Conservation (phyloP, 2,113 vertebrate species). For the Isichthys henryi region DNA sequence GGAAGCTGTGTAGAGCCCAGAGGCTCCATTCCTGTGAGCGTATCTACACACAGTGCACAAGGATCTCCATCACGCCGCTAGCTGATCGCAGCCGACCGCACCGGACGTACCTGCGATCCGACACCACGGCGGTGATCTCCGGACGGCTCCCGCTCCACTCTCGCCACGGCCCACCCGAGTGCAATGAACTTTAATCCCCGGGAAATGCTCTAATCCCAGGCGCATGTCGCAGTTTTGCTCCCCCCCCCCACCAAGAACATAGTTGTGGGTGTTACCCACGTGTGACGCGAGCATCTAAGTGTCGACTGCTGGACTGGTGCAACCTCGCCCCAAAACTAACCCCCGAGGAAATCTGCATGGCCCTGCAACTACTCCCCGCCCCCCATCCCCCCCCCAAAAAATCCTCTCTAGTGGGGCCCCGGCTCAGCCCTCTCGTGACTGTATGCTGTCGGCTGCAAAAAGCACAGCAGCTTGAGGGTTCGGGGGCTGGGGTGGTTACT, state of each 20-base stretch:
- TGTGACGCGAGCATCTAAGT: background rate
- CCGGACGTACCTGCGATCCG: slow-evolving; percentile 46
- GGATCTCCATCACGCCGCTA: background rate
- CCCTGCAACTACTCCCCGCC: background rate
- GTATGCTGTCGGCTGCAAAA: background rate
- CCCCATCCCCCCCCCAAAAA: background rate
- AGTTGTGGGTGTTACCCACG: slow-evolving; percentile 20
- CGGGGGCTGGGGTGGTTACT: background rate
- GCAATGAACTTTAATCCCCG: slow-evolving; percentile 60
- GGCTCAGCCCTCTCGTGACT: background rate
- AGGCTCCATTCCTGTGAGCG: background rate
- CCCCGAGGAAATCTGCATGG: no score
- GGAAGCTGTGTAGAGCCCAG: background rate
- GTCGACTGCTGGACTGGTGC: slow-evolving; percentile 13
- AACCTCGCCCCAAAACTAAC: background rate
- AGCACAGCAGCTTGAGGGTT: background rate
- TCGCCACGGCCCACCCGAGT: slow-evolving; percentile 30
- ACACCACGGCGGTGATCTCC: slow-evolving; percentile 34
- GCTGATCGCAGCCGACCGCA: background rate
- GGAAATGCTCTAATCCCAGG: slow-evolving; percentile 67
- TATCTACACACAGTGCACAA: background rate
- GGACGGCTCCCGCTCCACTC: background rate
- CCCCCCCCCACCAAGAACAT: slow-evolving; percentile 32
- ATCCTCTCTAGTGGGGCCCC: background rate
- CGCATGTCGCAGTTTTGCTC: slow-evolving; percentile 53